These are phyloP conservation scores for Leuciscus waleckii DNA, from an alignment of 2,797 vertebrate genomes.

Conservation along the genomic window DNA sequence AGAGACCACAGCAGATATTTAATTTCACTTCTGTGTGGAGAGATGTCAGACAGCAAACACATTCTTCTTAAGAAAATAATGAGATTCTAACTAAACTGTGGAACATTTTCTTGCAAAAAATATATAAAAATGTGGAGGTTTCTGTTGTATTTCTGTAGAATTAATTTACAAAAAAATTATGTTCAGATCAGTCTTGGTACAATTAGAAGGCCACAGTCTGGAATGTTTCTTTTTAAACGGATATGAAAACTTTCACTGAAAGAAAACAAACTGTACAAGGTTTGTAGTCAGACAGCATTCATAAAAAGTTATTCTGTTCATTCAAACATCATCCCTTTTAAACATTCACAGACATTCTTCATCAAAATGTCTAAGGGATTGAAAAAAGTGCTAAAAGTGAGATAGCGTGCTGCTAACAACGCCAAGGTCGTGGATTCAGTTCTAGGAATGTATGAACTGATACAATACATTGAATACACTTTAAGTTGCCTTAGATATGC, in stretches of 20 bases:
- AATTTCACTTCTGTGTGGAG: conserved; percentile 1
- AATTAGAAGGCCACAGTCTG: neutral
- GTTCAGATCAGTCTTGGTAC: neutral
- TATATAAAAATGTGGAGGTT: neutral
- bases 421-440: conserved; percentile 11
- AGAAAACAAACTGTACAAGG: neutral
- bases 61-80: conserved; percentile 23
- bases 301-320: neutral
- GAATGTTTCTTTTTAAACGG: neutral
- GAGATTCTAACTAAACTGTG: neutral
- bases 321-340: neutral
- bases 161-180: neutral
- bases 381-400: neutral
- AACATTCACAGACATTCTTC: conserved; percentile 3
- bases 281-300: conserved; percentile 14
- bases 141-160: neutral
- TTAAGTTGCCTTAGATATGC: neutral
- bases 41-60: conserved; percentile 23
- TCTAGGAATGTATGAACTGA: neutral
- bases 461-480: neutral
- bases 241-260: neutral
- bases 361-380: neutral
- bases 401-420: neutral
- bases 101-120: neutral
- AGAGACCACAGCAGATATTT: neutral